These are phyloP conservation scores for Holocentrus rufus DNA, from an alignment of 2,797 vertebrate species.

Conservation along the genomic window DNA sequence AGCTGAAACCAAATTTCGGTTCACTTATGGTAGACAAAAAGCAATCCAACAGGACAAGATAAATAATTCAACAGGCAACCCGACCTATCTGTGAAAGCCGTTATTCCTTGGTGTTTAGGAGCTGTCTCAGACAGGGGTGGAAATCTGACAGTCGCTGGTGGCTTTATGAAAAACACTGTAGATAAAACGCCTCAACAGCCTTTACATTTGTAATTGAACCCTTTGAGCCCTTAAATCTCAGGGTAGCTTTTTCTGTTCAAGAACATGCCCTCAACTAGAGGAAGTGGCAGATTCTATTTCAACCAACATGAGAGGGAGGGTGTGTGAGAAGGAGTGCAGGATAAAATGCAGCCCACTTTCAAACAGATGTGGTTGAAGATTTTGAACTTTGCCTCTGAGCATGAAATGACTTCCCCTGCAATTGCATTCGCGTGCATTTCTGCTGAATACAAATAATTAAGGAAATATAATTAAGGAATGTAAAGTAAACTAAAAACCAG, in stretches of 20 bases:
- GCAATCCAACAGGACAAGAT: slow-evolving; percentile 43
- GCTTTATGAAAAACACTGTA: slow-evolving; percentile 62
- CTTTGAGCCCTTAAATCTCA: slow-evolving; percentile 49
- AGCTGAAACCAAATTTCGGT: slow-evolving; percentile 29
- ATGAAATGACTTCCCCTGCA: not conserved
- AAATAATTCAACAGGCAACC: slow-evolving; percentile 71
- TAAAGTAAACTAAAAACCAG: not conserved
- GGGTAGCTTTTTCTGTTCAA: slow-evolving; percentile 30
- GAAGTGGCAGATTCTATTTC: slow-evolving; percentile 54
- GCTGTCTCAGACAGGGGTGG: slow-evolving; percentile 42
- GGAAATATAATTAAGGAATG: not conserved
- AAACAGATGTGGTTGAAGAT: slow-evolving; percentile 10
- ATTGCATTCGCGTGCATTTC: not conserved
- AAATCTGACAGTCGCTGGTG: slow-evolving; percentile 56
- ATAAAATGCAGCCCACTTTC: slow-evolving; percentile 18
- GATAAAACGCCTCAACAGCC: slow-evolving; percentile 60
- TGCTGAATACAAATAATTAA: not conserved
- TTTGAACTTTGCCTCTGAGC: not conserved
- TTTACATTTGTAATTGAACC: slow-evolving; percentile 66
- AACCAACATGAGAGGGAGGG: slow-evolving; percentile 18
- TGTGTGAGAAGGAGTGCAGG: slow-evolving; percentile 7
- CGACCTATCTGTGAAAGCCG: slow-evolving; percentile 44
- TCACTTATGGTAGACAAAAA: slow-evolving; percentile 58
- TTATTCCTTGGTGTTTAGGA: slow-evolving; percentile 59
- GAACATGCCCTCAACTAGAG: slow-evolving; percentile 53